These are phyloP conservation scores for Trichomalopsis sarcophagae DNA, from an alignment of 1,140 invertebrate species.

Conservation along the genomic window DNA sequence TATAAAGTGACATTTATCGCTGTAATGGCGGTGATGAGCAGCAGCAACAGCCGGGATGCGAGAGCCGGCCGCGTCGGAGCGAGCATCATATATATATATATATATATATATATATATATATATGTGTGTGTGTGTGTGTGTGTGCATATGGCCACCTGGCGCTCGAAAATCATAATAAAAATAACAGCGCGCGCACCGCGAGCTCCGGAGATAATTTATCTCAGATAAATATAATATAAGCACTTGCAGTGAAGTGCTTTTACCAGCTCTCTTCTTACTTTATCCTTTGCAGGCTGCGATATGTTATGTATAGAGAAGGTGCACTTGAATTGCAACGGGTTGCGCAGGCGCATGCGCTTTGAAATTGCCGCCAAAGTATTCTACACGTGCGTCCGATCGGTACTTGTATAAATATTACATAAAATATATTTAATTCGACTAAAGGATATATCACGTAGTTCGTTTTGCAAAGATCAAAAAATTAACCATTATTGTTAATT, in stretches of 20 bases:
- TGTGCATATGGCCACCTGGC: conserved; percentile 64
- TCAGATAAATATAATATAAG: conserved; percentile 60
- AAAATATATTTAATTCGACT: too few relatives aligned
- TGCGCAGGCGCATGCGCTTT: neutral
- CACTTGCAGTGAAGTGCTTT: neutral
- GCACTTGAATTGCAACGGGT: neutral
- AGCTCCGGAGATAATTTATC: conserved; percentile 62
- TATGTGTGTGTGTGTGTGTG: too few relatives aligned
- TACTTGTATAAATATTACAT: too few relatives aligned
- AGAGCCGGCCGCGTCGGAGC: too few relatives aligned
- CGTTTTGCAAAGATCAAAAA: too few relatives aligned
- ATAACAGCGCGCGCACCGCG: conserved; percentile 30
- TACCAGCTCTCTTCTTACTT: neutral
- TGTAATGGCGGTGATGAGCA: conserved; percentile 59
- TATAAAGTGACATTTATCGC: conserved; percentile 62
- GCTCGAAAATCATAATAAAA: conserved; percentile 69
- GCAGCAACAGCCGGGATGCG: neutral
- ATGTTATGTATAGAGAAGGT: too few relatives aligned
- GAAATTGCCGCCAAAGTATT: neutral
- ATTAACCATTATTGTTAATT: too few relatives aligned
- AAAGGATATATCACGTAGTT: too few relatives aligned
- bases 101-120: too few relatives aligned
- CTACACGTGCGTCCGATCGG: too few relatives aligned
- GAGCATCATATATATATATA: neutral
- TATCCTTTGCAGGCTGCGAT: too few relatives aligned